Evolutionary conservation across 2,797 vertebrate species (phyloP).

Genomic region (Paratrypauchen microcephalus): DNA sequence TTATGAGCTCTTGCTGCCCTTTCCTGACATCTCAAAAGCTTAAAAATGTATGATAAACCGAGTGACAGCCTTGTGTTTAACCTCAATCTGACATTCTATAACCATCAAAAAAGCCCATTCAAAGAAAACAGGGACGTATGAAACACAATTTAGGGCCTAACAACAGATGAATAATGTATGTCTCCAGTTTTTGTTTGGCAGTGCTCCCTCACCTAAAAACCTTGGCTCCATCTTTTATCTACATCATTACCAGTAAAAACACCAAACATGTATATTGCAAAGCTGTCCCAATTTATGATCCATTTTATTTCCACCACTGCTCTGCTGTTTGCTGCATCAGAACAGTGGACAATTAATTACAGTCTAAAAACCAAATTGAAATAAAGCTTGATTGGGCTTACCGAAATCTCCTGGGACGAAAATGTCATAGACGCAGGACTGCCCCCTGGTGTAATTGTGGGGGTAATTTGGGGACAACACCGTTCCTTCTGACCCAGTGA

Average conservation of each 20-base stretch:
- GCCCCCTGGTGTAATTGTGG: slow-evolving; percentile 92
- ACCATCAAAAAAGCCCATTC: slow-evolving; percentile 35
- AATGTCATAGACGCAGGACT: slow-evolving; percentile 92
- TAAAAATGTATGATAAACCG: slow-evolving; percentile 22
- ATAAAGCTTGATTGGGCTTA: slow-evolving; percentile 75
- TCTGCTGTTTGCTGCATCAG: slow-evolving; percentile 2
- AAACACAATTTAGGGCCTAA: slow-evolving; percentile 27
- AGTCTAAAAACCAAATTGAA: slow-evolving; percentile 27
- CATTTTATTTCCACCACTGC: slow-evolving; percentile 15
- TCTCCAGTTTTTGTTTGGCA: slow-evolving; percentile 28
- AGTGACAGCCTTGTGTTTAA: slow-evolving; percentile 28
- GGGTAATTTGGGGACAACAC: slow-evolving; percentile 96
- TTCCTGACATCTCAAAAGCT: slow-evolving; percentile 21
- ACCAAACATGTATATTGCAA: slow-evolving; percentile 24
- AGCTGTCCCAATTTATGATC: slow-evolving; percentile 16
- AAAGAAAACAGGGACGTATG: slow-evolving; percentile 31
- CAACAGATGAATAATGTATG: slow-evolving; percentile 38
- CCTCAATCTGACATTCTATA: slow-evolving; percentile 10
- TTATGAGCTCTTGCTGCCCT: slow-evolving; percentile 6
- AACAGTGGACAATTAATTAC: slow-evolving; percentile 10
- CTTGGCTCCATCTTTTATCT: slow-evolving; percentile 13
- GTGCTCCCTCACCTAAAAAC: slow-evolving; percentile 25
- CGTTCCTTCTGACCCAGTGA: slow-evolving; percentile 93
- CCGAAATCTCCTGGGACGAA: slow-evolving; percentile 95
- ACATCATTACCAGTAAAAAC: slow-evolving; percentile 31